Percentiles rank a stretch among this genome's conserved stretches.
These are phyloP conservation scores for Leptodactylus fallax DNA, from an alignment of 2,797 vertebrate genomes.

Conservation along the genomic window DNA sequence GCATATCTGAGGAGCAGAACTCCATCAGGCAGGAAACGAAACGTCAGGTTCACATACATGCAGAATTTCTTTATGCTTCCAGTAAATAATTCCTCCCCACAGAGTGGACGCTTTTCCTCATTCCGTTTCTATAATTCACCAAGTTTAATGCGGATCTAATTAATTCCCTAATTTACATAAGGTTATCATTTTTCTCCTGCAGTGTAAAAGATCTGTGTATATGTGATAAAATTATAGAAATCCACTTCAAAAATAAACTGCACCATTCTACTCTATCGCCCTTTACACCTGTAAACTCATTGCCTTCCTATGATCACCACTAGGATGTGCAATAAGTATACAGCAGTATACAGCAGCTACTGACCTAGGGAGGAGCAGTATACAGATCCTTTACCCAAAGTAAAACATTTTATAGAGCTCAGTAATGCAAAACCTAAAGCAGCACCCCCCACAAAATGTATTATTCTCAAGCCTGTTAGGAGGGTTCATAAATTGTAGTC, in stretches of 20 bases:
- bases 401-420: background rate
- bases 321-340: background rate
- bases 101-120: no score
- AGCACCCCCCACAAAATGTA: no score
- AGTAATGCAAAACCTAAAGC: no score
- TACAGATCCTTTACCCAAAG: background rate
- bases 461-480: no score
- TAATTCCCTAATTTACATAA: background rate
- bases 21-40: background rate
- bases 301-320: background rate
- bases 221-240: background rate
- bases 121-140: background rate
- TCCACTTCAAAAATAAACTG: background rate
- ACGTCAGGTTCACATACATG: background rate
- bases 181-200: background rate
- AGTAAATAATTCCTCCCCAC: background rate
- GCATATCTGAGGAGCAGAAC: background rate
- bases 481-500: no score
- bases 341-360: background rate
- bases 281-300: background rate
- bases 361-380: background rate
- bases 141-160: background rate
- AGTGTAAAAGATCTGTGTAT: background rate
- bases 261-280: background rate
- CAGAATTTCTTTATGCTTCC: background rate